Evolutionary conservation across 1,140 invertebrate genomes (phyloP).

Genomic region (Drosophila melanogaster): Release_6_plus_ISO1_MT NT_033777.3:23919001-23919500

Average conservation of each 20-base stretch:
- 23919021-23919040: slow-evolving; percentile 32
- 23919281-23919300: slow-evolving; percentile 48
- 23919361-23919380: slow-evolving; percentile 51
- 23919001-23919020: slow-evolving; percentile 19
- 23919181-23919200: too few species aligned
- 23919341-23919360: slow-evolving; percentile 49
- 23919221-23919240: slow-evolving; percentile 6
- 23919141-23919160: slow-evolving; percentile 18
- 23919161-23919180: slow-evolving; percentile 12
- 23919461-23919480: slow-evolving; percentile 60
- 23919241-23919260: slow-evolving; percentile 38
- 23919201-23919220: slow-evolving; percentile 18
- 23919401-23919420: slow-evolving; percentile 6
- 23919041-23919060: slow-evolving; percentile 27
- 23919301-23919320: slow-evolving; percentile 70
- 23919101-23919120: slow-evolving; percentile 3
- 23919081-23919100: slow-evolving; percentile 14
- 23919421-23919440: slow-evolving; percentile 21
- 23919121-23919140: background rate
- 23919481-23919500: slow-evolving; percentile 34
- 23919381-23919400: slow-evolving; percentile 8
- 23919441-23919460: slow-evolving; percentile 25
- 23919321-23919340: slow-evolving; percentile 49
- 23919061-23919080: slow-evolving; percentile 3
- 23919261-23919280: slow-evolving; percentile 45